A percentile compares a stretch with the other conserved stretches of the same genome.
These are phyloP conservation scores for Sapajus apella DNA, from an alignment of 2,113 vertebrate species.

Conservation along the genomic window DNA sequence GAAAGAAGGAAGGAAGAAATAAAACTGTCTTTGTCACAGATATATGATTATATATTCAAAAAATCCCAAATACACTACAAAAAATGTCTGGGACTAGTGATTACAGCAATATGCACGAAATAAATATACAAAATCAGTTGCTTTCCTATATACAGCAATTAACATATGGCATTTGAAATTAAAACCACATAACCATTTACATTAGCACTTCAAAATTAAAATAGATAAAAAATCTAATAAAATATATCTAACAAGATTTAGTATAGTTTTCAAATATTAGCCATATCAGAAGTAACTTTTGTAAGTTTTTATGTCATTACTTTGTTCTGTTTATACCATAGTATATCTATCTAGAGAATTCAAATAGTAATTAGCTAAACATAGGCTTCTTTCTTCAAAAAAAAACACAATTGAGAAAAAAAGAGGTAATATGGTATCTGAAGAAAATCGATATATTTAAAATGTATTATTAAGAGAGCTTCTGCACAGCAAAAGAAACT, in stretches of 20 bases:
- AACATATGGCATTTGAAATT: background rate
- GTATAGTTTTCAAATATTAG: background rate
- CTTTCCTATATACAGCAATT: background rate
- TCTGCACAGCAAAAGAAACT: too few relatives aligned
- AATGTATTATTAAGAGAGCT: background rate
- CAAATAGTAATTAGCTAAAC: conserved; percentile 3
- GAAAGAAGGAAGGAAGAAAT: background rate
- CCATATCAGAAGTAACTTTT: background rate
- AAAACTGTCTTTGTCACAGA: background rate
- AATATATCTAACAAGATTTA: background rate
- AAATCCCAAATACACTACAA: background rate
- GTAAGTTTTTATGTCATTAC: background rate
- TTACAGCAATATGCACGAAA: background rate
- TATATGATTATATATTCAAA: background rate
- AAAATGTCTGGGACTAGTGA: background rate
- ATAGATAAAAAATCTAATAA: background rate
- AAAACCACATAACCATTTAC: background rate
- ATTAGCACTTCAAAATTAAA: background rate
- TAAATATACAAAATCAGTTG: background rate
- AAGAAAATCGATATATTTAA: background rate
- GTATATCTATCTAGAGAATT: background rate
- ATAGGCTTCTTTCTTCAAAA: background rate
- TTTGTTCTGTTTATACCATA: background rate
- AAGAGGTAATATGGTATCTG: background rate
- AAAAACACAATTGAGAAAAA: background rate